Conservation (phyloP, 2,888 invertebrate genomes). For the Adelphocoris suturalis region DNA sequence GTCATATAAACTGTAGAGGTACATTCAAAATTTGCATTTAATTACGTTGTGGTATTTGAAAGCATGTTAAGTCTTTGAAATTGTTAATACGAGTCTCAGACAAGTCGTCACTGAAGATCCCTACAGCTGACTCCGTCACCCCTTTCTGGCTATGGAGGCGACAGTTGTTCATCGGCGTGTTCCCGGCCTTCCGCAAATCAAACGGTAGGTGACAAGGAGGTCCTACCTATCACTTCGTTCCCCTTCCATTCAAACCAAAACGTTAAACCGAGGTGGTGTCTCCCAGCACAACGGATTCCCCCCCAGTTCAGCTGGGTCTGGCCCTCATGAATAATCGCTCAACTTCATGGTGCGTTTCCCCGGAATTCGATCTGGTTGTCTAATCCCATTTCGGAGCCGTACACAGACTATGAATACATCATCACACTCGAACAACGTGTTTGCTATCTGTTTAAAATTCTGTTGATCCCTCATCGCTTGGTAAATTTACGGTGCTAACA, state of each 20-base stretch:
- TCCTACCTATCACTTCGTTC: neutral
- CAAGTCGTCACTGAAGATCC: too few species aligned
- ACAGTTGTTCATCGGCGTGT: slow-evolving; percentile 11
- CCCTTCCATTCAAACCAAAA: neutral
- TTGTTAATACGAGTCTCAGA: too few species aligned
- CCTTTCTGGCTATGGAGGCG: neutral
- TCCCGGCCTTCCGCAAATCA: neutral
- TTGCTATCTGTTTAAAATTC: slow-evolving; percentile 37
- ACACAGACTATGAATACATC: slow-evolving; percentile 65
- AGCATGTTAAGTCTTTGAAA: too few species aligned
- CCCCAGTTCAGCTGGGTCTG: neutral
- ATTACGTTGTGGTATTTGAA: too few species aligned
- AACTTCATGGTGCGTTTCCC: slow-evolving; percentile 61
- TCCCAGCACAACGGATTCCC: slow-evolving; percentile 2
- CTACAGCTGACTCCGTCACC: neutral
- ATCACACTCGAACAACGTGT: slow-evolving; percentile 44
- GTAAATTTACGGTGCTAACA: slow-evolving; percentile 1
- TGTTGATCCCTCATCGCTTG: neutral
- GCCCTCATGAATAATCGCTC: slow-evolving; percentile 66
- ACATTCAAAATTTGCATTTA: too few species aligned
- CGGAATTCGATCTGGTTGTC: slow-evolving; percentile 66
- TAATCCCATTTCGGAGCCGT: slow-evolving; percentile 62
- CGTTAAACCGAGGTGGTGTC: slow-evolving; percentile 24
- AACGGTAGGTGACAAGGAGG: neutral
- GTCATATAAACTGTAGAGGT: too few species aligned